Percentiles rank a stretch among this genome's conserved stretches.
phyloP scores from a whole-genome alignment of 2,797 vertebrate species.

The Threskiornis aethiopicus region DNA sequence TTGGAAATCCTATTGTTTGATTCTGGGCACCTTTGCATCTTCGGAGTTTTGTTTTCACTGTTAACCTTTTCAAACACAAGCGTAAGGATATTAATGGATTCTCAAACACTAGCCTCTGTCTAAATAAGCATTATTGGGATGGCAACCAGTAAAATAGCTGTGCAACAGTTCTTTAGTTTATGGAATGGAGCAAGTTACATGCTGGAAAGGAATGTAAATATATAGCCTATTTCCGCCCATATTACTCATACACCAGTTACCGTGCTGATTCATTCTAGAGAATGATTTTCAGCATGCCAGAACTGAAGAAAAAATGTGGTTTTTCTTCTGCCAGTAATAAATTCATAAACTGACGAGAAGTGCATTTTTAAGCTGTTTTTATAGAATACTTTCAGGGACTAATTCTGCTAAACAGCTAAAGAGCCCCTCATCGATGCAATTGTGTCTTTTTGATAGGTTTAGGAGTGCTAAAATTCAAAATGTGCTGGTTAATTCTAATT shows the following conservation, averaged over 20 bases:
- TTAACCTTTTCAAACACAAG: not conserved
- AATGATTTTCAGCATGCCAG: not conserved
- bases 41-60: not conserved
- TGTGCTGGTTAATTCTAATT: not conserved
- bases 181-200: not conserved
- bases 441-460: not conserved
- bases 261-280: not conserved
- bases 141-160: not conserved
- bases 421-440: rapidly evolving
- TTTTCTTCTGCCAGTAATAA: not conserved
- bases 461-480: not conserved
- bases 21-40: not conserved
- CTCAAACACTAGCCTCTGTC: not conserved
- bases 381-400: not conserved
- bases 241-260: not conserved
- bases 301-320: not conserved
- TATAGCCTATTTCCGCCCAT: not conserved
- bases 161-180: not conserved
- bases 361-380: not conserved
- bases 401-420: not conserved
- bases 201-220: not conserved
- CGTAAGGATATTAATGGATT: not conserved
- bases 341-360: not conserved
- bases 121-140: not conserved
- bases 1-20: not conserved